Conservation (phyloP, 1,140 invertebrate species). For the Zaprionus gabonicus region DNA sequence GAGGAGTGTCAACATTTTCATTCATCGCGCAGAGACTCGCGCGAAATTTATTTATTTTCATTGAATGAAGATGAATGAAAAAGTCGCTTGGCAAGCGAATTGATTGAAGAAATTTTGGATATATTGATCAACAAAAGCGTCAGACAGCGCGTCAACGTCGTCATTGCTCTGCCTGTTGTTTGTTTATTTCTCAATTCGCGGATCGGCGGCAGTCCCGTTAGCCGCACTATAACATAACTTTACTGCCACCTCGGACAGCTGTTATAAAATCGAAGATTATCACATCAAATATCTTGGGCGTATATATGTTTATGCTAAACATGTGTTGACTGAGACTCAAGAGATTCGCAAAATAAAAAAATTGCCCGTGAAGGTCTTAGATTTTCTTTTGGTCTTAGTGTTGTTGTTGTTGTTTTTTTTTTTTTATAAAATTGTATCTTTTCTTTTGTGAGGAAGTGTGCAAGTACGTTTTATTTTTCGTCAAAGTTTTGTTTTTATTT, state of each 20-base stretch:
- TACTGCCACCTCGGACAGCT: slow-evolving; percentile 1
- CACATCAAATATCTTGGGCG: not conserved
- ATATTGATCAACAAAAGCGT: slow-evolving; percentile 70
- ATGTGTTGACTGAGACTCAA: slow-evolving; percentile 25
- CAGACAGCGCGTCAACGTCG: slow-evolving; percentile 56
- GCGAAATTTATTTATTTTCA: slow-evolving; percentile 39
- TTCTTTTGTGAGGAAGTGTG: slow-evolving; percentile 44
- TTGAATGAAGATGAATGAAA: slow-evolving; percentile 53
- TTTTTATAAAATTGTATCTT: slow-evolving; percentile 28
- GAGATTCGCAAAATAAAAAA: slow-evolving; percentile 46
- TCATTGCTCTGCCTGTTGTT: slow-evolving; percentile 50
- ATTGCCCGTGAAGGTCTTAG: slow-evolving; percentile 63
- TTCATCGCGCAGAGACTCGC: slow-evolving; percentile 38
- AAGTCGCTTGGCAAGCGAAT: slow-evolving; percentile 41
- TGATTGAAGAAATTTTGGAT: slow-evolving; percentile 74
- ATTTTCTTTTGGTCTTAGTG: slow-evolving; percentile 22
- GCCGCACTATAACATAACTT: slow-evolving; percentile 1
- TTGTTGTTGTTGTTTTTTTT: slow-evolving; percentile 34
- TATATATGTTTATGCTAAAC: slow-evolving; percentile 4
- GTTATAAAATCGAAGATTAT: slow-evolving; percentile 11
- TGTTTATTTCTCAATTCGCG: slow-evolving; percentile 15
- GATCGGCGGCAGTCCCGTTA: not conserved
- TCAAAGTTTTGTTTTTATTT: slow-evolving; percentile 62
- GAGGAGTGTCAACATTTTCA: slow-evolving; percentile 40
- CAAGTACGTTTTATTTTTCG: slow-evolving; percentile 37